Evolutionary conservation across 2,888 invertebrate genomes (phyloP).

Genomic region (Microctonus brassicae): DNA sequence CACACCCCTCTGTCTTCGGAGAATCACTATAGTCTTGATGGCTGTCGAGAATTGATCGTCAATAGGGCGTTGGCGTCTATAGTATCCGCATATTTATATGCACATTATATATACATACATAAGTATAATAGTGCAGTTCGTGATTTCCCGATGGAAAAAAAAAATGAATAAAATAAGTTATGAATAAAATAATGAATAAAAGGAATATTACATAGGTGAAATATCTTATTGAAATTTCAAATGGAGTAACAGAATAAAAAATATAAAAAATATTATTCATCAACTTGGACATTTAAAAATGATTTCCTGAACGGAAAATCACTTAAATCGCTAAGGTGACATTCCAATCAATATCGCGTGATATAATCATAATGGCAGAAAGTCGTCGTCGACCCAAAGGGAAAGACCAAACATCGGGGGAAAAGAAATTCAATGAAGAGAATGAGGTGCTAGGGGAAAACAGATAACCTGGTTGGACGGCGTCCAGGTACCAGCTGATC

Average conservation of each 20-base stretch:
- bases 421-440: conserved; percentile 26
- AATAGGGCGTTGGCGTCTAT: conserved; percentile 35
- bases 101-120: not conserved
- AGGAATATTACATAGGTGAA: too few species aligned
- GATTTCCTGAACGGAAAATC: conserved; percentile 46
- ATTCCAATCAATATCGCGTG: conserved; percentile 46
- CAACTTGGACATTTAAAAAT: not conserved
- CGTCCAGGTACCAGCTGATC: conserved; percentile 68
- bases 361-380: conserved; percentile 20
- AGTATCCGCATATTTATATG: conserved; percentile 22
- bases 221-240: too few species aligned
- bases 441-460: conserved; percentile 38
- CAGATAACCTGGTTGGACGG: conserved; percentile 67
- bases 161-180: too few species aligned
- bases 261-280: not conserved
- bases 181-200: not conserved
- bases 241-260: too few species aligned
- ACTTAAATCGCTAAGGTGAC: conserved; percentile 40
- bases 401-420: not conserved
- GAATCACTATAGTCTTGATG: conserved; percentile 35
- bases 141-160: too few species aligned
- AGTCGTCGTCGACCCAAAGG: not conserved
- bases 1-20: conserved; percentile 13
- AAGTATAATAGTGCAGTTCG: not conserved
- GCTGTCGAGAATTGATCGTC: conserved; percentile 33